Percentiles rank a stretch among this genome's conserved stretches.
phyloP scores from a whole-genome alignment of 2,113 vertebrate genomes.

The Cryptomyrus ogoouensis region DNA sequence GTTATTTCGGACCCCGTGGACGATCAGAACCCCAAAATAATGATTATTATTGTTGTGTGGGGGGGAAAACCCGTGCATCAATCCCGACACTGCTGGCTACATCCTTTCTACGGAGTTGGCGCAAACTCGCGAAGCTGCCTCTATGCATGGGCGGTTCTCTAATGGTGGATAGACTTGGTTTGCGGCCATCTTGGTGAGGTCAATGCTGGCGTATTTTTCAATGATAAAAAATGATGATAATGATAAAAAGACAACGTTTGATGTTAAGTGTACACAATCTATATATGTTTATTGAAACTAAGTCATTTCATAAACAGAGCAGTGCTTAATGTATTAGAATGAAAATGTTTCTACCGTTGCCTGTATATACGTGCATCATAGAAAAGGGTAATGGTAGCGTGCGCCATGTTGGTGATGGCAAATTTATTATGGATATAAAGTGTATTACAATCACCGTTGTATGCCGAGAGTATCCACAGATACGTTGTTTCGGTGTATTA shows the following conservation, averaged over 20 bases:
- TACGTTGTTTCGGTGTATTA: background rate
- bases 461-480: background rate
- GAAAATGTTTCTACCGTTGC: background rate
- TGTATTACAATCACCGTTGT: background rate
- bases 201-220: background rate
- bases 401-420: slow-evolving; percentile 23
- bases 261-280: background rate
- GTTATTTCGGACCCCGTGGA: slow-evolving; percentile 2
- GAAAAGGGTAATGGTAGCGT: background rate
- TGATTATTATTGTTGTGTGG: slow-evolving; percentile 62
- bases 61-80: slow-evolving; percentile 44
- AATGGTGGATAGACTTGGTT: slow-evolving; percentile 14
- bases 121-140: slow-evolving; percentile 53
- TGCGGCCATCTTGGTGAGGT: slow-evolving; percentile 15
- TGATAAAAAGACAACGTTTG: background rate
- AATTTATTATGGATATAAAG: background rate
- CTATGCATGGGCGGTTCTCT: slow-evolving; percentile 51
- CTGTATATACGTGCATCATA: background rate
- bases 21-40: background rate
- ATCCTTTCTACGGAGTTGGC: slow-evolving; percentile 60
- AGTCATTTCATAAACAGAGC: background rate
- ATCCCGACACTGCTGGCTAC: slow-evolving; percentile 52
- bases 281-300: background rate
- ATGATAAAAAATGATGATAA: background rate
- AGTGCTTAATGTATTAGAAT: background rate